Base-by-base conservation (phyloP, 2,888 invertebrate species). In the Ennomos erosarius region DNA sequence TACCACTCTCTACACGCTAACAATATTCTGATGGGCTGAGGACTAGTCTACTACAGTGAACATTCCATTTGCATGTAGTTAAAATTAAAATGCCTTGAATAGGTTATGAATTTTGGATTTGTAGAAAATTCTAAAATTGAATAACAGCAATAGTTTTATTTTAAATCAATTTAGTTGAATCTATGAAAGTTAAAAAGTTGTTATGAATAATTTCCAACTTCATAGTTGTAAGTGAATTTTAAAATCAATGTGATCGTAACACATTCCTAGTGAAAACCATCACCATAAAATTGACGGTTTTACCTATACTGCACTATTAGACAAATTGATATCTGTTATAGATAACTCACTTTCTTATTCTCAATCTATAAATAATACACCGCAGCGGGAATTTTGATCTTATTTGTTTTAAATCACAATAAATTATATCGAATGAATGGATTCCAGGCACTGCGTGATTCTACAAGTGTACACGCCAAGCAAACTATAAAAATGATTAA, bases 321-420 rank as follows among this genome's bases (percentile, higher is more conserved):
- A 26, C 78, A 82, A 85, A 84, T 85, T 84, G 81, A 85, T 84
- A 75, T 78, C 78, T 71, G 70, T 71, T 73, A 64, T 59, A 70
- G 66, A 65, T 65, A 67, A 67, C 59, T 64, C 56, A 65, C 60
- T 62, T 64, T 64, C 60, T 38, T 46, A 59, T 61, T 77, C 62
- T 62, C 52, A 55, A 44, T 51, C 65, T 57, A 81, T 83, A 81
- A 80, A 81, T 80, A 73, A 67, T 50, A 44, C 36, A 3, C 10
- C 79, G 8, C 84, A 84, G 86, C 84, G 63, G 80, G 84, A 75
- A 74, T 77, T 77, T 85, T 82, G 87, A 83, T 80, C 79, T 75
- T 84, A 84, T 87, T 87, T 86, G 84, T 85, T 84, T 86, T 80
- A 79, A 81, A 82, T 82, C 70, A 76, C 77, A 78, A 86, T 87